phyloP scores from a whole-genome alignment of 2,888 invertebrate species.

The Holacanthella duospinosa region DNA sequence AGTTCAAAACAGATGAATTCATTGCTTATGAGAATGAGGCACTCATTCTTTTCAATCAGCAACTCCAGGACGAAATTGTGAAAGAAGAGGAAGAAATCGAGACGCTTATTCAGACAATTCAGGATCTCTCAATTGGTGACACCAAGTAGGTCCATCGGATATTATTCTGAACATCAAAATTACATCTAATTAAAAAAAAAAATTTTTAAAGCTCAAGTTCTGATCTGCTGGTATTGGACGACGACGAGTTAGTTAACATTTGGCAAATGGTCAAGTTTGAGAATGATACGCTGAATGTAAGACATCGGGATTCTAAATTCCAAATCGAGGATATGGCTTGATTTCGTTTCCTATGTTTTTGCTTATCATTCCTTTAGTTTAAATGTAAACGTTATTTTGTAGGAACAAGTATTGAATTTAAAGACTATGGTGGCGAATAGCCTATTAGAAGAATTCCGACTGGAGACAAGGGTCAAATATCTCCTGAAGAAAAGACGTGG shows the following conservation, averaged over 20 bases:
- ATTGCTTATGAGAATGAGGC: constrained; percentile 33
- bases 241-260: constrained; percentile 23
- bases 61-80: constrained; percentile 26
- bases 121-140: background rate
- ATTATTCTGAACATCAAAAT: background rate
- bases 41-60: constrained; percentile 27
- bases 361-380: constrained; percentile 5
- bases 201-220: constrained; percentile 12
- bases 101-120: constrained; percentile 18
- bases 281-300: constrained; percentile 35
- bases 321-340: background rate
- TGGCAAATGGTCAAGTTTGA: constrained; percentile 29
- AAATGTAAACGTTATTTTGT: too few relatives aligned
- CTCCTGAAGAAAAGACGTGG: too few relatives aligned
- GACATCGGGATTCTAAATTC: background rate
- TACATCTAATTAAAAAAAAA: too few relatives aligned
- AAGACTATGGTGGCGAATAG: constrained; percentile 24
- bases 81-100: constrained; percentile 32
- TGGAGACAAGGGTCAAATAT: constrained; percentile 33
- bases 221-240: constrained; percentile 21
- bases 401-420: constrained; percentile 32
- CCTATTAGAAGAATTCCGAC: constrained; percentile 31
- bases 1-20: constrained; percentile 34
- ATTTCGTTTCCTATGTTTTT: too few relatives aligned
- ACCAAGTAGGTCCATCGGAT: background rate